Conservation (phyloP, 2,888 invertebrate species). For the Tetranychus piercei region DNA sequence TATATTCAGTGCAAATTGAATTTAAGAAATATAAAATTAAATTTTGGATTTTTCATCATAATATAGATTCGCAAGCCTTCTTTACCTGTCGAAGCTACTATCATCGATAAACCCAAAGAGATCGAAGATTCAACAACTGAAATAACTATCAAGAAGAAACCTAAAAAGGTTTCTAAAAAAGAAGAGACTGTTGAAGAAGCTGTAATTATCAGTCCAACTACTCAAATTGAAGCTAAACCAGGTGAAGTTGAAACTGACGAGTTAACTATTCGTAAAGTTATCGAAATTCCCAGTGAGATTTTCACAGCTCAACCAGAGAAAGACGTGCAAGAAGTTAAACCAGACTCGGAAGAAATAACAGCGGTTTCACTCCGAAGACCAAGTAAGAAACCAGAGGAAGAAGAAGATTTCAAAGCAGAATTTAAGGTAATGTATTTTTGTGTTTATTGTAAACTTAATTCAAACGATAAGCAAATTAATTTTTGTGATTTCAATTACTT, state of each 20-base stretch:
- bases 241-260: background rate
- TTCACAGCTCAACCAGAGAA: constrained; percentile 17
- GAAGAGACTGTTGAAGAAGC: constrained; percentile 14
- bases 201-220: background rate
- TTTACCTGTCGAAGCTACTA: constrained; percentile 6
- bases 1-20: constrained; percentile 11
- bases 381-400: constrained; percentile 19
- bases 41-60: background rate
- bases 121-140: constrained; percentile 13
- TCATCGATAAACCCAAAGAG: constrained; percentile 22
- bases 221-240: background rate
- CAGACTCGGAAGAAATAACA: constrained; percentile 13
- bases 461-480: too few species aligned
- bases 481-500: background rate
- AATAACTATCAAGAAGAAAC: constrained; percentile 20
- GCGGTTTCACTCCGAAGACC: constrained; percentile 16
- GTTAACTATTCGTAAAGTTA: background rate
- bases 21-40: background rate
- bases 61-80: background rate
- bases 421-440: constrained; percentile 7
- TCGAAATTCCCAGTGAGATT: constrained; percentile 9
- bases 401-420: constrained; percentile 21
- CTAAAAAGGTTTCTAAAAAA: background rate
- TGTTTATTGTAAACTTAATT: too few species aligned
- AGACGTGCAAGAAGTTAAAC: constrained; percentile 7